phyloP scores from a whole-genome alignment of 2,113 vertebrate genomes.

The Ondatra zibethicus region DNA sequence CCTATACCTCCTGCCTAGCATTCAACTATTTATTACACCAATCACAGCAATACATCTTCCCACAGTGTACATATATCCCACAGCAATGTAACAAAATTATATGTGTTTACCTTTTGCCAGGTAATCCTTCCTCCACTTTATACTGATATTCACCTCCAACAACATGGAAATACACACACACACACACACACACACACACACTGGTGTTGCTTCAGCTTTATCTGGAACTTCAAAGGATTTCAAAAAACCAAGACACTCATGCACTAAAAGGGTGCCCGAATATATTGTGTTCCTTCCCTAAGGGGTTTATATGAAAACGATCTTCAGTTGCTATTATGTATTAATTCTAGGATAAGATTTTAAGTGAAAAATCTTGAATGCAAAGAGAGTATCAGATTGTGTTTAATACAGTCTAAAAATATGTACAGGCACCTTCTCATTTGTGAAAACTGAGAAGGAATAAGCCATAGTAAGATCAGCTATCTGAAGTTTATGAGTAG shows the following conservation, averaged over 20 bases:
- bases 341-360: slow-evolving; percentile 14
- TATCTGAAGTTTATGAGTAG: neutral
- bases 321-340: neutral
- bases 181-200: neutral
- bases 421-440: neutral
- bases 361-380: neutral
- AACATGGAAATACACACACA: neutral
- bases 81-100: neutral
- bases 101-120: neutral
- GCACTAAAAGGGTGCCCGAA: neutral
- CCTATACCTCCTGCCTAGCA: neutral
- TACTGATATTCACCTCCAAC: neutral
- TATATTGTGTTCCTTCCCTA: neutral
- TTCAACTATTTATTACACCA: neutral
- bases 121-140: neutral
- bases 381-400: neutral
- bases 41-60: neutral
- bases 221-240: neutral
- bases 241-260: neutral
- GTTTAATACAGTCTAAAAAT: neutral
- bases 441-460: neutral
- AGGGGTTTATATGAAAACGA: neutral
- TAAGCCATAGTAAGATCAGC: neutral
- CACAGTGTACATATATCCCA: neutral
- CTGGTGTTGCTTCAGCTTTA: neutral